These are phyloP conservation scores for Agrotis segetum DNA, from an alignment of 2,888 invertebrate species.

Conservation along the genomic window DNA sequence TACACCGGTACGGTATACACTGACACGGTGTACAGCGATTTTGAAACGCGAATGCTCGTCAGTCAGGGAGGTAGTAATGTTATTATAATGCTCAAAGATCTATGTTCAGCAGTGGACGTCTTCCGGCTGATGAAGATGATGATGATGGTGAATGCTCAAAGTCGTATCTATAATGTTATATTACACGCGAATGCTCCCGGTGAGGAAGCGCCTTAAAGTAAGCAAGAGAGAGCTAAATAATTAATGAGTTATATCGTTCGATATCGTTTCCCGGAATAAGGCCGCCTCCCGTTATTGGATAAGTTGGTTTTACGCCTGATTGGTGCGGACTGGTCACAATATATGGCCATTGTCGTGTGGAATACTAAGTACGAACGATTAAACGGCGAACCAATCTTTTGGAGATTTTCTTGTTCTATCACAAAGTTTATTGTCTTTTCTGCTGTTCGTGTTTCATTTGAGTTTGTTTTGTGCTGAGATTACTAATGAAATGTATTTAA, in stretches of 20 bases:
- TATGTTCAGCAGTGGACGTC: too few relatives aligned
- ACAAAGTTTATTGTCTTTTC: slow-evolving; percentile 56
- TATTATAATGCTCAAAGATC: too few relatives aligned
- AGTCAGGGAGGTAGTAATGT: too few relatives aligned
- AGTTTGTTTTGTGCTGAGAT: slow-evolving; percentile 34
- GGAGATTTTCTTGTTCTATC: slow-evolving; percentile 57
- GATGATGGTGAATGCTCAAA: too few relatives aligned
- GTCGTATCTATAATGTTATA: too few relatives aligned
- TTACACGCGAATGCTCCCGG: too few relatives aligned
- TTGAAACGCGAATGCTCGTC: too few relatives aligned
- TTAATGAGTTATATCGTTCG: slow-evolving; percentile 27
- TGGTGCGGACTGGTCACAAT: slow-evolving; percentile 84
- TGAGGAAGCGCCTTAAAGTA: slow-evolving; percentile 4
- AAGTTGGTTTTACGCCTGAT: slow-evolving; percentile 86
- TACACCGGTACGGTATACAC: too few relatives aligned
- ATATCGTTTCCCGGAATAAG: slow-evolving; percentile 69
- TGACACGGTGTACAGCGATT: too few relatives aligned
- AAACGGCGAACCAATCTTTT: slow-evolving; percentile 59
- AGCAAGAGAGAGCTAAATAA: slow-evolving; percentile 17
- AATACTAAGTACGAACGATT: slow-evolving; percentile 81
- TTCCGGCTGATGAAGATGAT: too few relatives aligned
- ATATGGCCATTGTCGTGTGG: slow-evolving; percentile 81
- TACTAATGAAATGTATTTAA: slow-evolving; percentile 24
- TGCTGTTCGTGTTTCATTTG: slow-evolving; percentile 37
- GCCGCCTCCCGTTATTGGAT: slow-evolving; percentile 79